Base-by-base conservation (phyloP, 1,140 invertebrate species). In the Palaemon carinicauda region DNA sequence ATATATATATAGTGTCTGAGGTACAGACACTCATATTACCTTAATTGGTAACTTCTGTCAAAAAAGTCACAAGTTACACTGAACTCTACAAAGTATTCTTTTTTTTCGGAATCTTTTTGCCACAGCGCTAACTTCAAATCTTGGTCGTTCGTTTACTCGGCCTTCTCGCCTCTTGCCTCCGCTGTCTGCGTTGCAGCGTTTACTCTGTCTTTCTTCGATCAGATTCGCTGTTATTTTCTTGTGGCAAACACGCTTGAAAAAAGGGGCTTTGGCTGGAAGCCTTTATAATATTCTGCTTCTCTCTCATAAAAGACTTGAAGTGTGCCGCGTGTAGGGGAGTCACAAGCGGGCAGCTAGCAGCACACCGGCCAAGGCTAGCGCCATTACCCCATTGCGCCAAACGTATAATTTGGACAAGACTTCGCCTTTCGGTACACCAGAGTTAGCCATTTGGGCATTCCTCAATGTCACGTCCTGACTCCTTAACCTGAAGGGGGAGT, bases 331-430 rank as follows among this genome's bases (percentile, higher is more conserved):
- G 29, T 53, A 41, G 24, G 31, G 56, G 54, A 21, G 33, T 31
- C 54, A 21, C 74, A 51, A 69, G 24, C 24, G 31, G 27, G 73
- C 53, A 69, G 56, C 80, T 54, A 29, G 50, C 41, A 41, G 41
- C 41, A 41, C 41, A 51, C 71, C 65, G 83, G 83, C 83, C 83
- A 86, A 86, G 83, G 83, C 83, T 86, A 86, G 31, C 79, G 52
- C 77, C 83, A 86, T 86, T 86, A 86, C 83, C 83, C 83, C 83
- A 50, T 41, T 41, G 56, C 56, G n/a, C 83, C 83, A 86, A 86
- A 86, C 83, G 83, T 86, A 86, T 86, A 86, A 86, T 86, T 86
- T 86, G 83, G 83, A 86, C 83, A 86, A 86, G 83, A 86, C 83
- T 86, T 53, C 56, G 56, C 83, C 83, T 86, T 86, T 79, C 83